phyloP scores from a whole-genome alignment of 2,888 invertebrate genomes.

The Neelides folsomi region DNA sequence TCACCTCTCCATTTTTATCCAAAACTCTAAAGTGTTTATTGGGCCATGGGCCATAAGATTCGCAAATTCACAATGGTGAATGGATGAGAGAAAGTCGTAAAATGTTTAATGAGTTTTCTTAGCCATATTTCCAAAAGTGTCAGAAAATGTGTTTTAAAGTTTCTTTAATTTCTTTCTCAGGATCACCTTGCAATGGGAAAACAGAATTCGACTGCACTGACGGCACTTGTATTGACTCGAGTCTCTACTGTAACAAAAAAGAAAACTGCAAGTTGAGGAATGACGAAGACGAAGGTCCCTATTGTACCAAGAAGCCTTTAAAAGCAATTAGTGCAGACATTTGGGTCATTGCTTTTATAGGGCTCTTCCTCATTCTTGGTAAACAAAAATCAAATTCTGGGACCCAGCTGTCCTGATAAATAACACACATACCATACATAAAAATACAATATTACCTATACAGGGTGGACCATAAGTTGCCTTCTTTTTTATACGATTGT shows the following conservation, averaged over 20 bases:
- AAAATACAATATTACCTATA: no score
- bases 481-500: no score
- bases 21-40: no score
- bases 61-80: no score
- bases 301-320: no score
- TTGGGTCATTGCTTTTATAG: slow-evolving; percentile 72
- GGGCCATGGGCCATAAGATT: no score
- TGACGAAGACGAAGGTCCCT: slow-evolving; percentile 53
- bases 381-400: no score
- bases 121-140: background rate
- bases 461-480: no score
- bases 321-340: slow-evolving; percentile 44
- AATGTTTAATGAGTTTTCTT: background rate
- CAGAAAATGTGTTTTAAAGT: background rate
- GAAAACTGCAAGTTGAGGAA: slow-evolving; percentile 70
- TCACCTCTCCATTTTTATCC: no score
- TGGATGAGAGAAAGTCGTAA: no score
- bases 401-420: no score
- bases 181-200: slow-evolving; percentile 30
- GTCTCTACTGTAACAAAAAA: slow-evolving; percentile 56
- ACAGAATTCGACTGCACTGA: slow-evolving; percentile 75
- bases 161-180: background rate
- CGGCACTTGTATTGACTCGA: slow-evolving; percentile 61
- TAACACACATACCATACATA: no score
- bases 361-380: slow-evolving; percentile 70